A percentile compares a stretch with the other conserved stretches of the same genome.
Evolutionary conservation across 2,113 vertebrate genomes (phyloP).

Genomic region (Ceratotherium simum): DNA sequence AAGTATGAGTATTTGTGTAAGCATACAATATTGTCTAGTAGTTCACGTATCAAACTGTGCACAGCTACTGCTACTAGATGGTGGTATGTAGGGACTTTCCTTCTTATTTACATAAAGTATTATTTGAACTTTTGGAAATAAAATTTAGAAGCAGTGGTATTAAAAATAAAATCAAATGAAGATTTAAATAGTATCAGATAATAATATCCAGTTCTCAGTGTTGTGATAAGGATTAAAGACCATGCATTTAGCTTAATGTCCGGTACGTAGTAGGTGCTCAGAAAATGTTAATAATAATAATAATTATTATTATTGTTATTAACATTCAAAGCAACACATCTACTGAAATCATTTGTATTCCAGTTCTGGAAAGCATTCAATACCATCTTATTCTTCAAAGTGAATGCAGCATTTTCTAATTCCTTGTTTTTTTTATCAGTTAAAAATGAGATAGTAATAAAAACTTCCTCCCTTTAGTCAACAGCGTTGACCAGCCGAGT

Average conservation of each 20-base stretch:
- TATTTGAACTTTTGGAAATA: slow-evolving; percentile 2
- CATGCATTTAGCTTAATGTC: not conserved
- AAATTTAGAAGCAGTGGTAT: not conserved
- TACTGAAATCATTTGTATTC: not conserved
- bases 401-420: not conserved
- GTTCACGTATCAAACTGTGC: not conserved
- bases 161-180: not conserved
- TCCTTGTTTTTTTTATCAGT: not conserved
- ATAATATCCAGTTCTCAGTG: not conserved
- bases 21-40: not conserved
- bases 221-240: not conserved
- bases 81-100: not conserved
- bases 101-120: not conserved
- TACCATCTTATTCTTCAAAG: not conserved
- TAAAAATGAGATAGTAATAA: not conserved
- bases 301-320: not conserved
- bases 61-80: not conserved
- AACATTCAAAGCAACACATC: not conserved
- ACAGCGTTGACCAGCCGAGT: not conserved
- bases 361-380: not conserved
- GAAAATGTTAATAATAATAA: no score
- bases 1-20: not conserved
- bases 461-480: not conserved
- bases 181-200: not conserved
- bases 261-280: no score